Base-by-base conservation (phyloP, 2,113 vertebrate genomes). In the Ivindomyrus marchei region DNA sequence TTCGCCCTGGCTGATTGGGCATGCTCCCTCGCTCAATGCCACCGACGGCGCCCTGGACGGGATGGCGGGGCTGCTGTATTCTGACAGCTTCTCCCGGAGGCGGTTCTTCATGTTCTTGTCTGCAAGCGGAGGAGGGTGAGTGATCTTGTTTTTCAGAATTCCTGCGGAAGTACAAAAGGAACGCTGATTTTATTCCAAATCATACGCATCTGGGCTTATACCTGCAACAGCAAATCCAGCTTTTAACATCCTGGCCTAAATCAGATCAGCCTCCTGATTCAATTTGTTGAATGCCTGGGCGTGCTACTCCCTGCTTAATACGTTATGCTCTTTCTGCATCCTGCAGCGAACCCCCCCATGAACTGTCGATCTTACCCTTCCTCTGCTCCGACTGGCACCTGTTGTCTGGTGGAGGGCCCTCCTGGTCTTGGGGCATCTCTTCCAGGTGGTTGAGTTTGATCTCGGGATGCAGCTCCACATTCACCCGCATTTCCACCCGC, bases 131-230 rank as follows among this genome's bases (percentile, higher is more conserved):
- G 97, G 97, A 5, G 97, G 97, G 92, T 97, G 97, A 36, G 95
- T 96, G 77, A 96, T 96, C 93, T 94, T 97, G 90, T 98, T 98
- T 92, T 98, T 98, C 91, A 98, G 91, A 93, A 98, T 98, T 88
- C 97, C 97, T 98, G 74, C 13, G 39, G 21, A 58, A n/a, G 36
- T 74, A 3, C 2, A 52, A 56, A 45, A 85, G 13, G 5, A 27
- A 47, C 11, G 4, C 13, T 0, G 24, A 66, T 13, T 42, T 24
- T 21, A 58, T 74, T 62, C 42, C 3, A 46, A 39, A 90, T 47
- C 80, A 47, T 21, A 46, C 9, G 8, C 15, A 47, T 84, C 17
- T 42, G 80, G 36, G 80, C 21, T 84, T 2, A 84, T 46, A 84
- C 39, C 27, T 19, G 27, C 24, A 27, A 2, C 62, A 5, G 47